Evolutionary conservation across 2,888 invertebrate genomes (phyloP).

Genomic region (Dichetophora obliterata): DNA sequence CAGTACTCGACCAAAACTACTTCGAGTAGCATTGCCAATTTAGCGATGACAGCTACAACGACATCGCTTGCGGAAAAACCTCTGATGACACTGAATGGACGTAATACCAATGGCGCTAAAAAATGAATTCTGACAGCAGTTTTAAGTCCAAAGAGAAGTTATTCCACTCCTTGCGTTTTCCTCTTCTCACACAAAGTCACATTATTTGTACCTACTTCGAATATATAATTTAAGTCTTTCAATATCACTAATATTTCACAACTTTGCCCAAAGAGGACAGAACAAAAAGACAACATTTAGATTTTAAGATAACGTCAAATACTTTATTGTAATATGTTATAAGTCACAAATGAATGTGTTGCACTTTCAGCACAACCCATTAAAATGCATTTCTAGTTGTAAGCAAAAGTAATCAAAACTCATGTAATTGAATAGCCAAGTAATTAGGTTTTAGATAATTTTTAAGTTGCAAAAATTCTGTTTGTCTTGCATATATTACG

Average conservation of each 20-base stretch:
- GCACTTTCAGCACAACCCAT: not conserved
- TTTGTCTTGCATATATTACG: not conserved
- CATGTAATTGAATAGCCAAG: too few species aligned
- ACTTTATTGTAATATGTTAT: not conserved
- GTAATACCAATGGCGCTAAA: not conserved
- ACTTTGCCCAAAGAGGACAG: too few species aligned
- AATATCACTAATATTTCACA: not conserved
- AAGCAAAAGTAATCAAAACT: not conserved
- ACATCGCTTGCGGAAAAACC: conserved; percentile 58
- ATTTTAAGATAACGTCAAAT: not conserved
- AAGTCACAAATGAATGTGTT: not conserved
- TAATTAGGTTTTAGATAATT: too few species aligned
- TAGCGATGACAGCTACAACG: conserved; percentile 57
- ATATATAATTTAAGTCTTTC: conserved; percentile 2
- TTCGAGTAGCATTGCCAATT: conserved; percentile 63
- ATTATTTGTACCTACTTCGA: conserved; percentile 11
- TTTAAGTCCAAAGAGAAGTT: not conserved
- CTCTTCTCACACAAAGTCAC: not conserved
- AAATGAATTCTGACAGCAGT: not conserved
- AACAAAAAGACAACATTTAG: conserved; percentile 4
- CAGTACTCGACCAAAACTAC: conserved; percentile 68
- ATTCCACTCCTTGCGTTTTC: not conserved
- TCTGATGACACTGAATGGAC: conserved; percentile 49
- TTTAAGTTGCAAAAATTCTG: not conserved
- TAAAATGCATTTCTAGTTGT: not conserved